A percentile compares a stretch with the other conserved stretches of the same genome.
Evolutionary conservation across 2,797 vertebrate species (phyloP).

Genomic region (Paguma larvata): DNA sequence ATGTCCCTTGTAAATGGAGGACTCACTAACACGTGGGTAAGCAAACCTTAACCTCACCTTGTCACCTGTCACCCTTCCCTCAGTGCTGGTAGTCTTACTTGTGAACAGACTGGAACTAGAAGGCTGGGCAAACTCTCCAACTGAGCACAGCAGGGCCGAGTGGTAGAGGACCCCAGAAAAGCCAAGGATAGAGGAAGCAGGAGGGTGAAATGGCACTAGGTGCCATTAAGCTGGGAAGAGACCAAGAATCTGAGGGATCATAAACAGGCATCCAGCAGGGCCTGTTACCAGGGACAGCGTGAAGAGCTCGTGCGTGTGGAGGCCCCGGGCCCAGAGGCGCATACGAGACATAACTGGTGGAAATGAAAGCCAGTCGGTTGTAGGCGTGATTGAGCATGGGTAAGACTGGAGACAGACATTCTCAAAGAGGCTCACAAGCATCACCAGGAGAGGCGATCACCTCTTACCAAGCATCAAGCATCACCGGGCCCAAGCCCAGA

Average conservation of each 20-base stretch:
- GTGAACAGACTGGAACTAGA: too few relatives aligned
- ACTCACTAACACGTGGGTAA: not conserved
- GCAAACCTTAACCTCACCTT: not conserved
- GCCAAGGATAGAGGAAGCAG: not conserved
- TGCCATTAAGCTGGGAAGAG: not conserved
- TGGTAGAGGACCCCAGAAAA: not conserved
- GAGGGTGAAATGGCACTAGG: not conserved
- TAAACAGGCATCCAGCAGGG: not conserved
- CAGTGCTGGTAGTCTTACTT: not conserved
- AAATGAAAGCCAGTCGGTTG: not conserved
- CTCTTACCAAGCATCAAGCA: too few relatives aligned
- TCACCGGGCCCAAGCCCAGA: not conserved
- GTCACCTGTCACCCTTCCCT: accelerated
- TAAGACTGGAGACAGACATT: not conserved
- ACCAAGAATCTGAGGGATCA: too few relatives aligned
- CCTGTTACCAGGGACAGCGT: not conserved
- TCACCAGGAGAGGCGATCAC: not conserved
- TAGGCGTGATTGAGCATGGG: not conserved
- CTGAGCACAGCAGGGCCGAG: too few relatives aligned
- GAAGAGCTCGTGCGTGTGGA: accelerated
- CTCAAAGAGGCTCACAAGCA: not conserved
- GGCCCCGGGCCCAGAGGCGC: not conserved
- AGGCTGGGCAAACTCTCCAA: too few relatives aligned
- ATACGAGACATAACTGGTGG: not conserved
- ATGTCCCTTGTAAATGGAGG: not conserved